Evolutionary conservation across 1,140 invertebrate genomes (phyloP).

Genomic region (Laupala kohalensis): DNA sequence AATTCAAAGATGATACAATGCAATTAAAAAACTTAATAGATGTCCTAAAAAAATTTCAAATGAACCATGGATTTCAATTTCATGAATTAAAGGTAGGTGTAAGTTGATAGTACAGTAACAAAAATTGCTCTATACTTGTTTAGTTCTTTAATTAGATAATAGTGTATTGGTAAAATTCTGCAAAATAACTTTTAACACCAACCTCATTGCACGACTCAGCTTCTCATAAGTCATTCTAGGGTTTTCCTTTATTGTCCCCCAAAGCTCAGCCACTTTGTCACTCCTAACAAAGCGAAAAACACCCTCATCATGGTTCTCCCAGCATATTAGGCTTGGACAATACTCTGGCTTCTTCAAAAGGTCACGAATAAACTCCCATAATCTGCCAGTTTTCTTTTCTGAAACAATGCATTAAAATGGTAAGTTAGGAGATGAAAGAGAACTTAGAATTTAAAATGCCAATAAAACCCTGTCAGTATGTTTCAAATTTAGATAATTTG

Average conservation of each 20-base stretch:
- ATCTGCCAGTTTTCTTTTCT: slow-evolving; percentile 16
- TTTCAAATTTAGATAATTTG: background rate
- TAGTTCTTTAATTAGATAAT: no score
- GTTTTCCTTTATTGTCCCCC: slow-evolving; percentile 78
- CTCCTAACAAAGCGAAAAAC: slow-evolving; percentile 82
- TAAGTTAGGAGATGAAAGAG: no score
- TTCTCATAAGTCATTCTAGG: slow-evolving; percentile 89
- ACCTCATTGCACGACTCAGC: slow-evolving; percentile 84
- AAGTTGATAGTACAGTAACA: no score
- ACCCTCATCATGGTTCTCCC: slow-evolving; percentile 74
- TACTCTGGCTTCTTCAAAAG: slow-evolving; percentile 58
- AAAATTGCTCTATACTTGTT: no score
- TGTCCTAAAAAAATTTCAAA: no score
- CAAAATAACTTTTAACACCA: no score
- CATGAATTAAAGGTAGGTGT: no score
- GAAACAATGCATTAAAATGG: background rate
- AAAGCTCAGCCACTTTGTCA: slow-evolving; percentile 77
- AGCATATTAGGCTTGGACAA: slow-evolving; percentile 69
- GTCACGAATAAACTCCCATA: slow-evolving; percentile 73
- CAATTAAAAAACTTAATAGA: no score
- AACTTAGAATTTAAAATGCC: background rate
- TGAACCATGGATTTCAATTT: no score
- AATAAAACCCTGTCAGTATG: background rate
- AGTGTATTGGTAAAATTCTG: no score
- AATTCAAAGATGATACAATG: no score